These are phyloP conservation scores for Eucera pruinosa DNA, from an alignment of 2,888 invertebrate species.

Conservation along the genomic window DNA sequence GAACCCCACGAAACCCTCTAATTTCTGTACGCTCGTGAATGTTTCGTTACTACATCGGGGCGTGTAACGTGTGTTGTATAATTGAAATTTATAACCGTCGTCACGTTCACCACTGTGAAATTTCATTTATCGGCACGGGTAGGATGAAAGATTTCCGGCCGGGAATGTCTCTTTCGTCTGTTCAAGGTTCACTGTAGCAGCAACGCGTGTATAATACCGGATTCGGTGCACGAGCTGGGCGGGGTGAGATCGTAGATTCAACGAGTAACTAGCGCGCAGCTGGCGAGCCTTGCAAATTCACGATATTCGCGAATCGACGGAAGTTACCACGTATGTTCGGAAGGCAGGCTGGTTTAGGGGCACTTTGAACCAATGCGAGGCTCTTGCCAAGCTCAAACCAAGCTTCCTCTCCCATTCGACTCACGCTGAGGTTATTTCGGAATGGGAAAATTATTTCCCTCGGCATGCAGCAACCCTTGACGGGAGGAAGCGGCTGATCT, in stretches of 20 bases:
- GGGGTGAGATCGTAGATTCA: slow-evolving; percentile 61
- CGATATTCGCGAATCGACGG: slow-evolving; percentile 72
- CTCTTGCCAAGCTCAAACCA: slow-evolving; percentile 65
- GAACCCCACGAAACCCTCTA: no score
- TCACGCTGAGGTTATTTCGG: slow-evolving; percentile 68
- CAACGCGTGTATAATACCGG: slow-evolving; percentile 42
- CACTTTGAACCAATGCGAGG: slow-evolving; percentile 62
- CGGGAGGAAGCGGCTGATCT: slow-evolving; percentile 53
- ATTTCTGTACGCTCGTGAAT: no score
- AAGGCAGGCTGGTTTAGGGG: slow-evolving; percentile 65
- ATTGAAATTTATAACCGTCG: no score
- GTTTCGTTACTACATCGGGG: background rate
- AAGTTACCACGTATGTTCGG: slow-evolving; percentile 67
- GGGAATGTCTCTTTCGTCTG: background rate
- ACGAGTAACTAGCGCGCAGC: slow-evolving; percentile 71
- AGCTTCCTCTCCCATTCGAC: slow-evolving; percentile 38
- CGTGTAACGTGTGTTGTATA: background rate
- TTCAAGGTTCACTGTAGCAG: slow-evolving; percentile 21
- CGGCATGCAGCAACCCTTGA: slow-evolving; percentile 72
- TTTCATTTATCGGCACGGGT: no score
- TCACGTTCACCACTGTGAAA: no score
- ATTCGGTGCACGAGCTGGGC: slow-evolving; percentile 40
- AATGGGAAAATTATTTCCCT: slow-evolving; percentile 76
- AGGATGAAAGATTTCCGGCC: no score
- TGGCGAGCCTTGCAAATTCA: slow-evolving; percentile 70